Evolutionary conservation across 2,113 vertebrate genomes (phyloP), one percentile per base, ranked within the genome.

Genomic region (Psilopogon haemacephalus): DNA sequence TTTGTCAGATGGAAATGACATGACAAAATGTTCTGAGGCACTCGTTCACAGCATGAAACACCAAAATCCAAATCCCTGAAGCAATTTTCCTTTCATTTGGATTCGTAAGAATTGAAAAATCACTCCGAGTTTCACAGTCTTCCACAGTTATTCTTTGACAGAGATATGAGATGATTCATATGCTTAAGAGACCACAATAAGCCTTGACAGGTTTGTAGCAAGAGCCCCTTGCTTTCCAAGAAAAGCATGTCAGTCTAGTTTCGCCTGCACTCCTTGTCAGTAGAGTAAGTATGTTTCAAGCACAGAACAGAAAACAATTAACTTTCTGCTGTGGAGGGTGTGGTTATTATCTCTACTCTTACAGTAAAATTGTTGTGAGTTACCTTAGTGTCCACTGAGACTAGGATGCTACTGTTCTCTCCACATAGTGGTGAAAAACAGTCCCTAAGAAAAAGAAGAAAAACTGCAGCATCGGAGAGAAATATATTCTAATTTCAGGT

Each of bases 301-400:
- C 74, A 82, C 16, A 77, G 37, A 89, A 93, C 59, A 86, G 60
- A 95, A 85, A 88, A 40, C 78, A 60, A 78, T 89, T 95, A 95
- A 93, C 93, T 73, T 26, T 90, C 32, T 37, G 33, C 87, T 50
- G 44, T 76, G 59, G 52, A 85, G 88, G 89, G 88, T 70, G 91
- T 84, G 94, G 94, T 87, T 88, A 76, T 35, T 94, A 93, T 96
- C 91, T 69, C 54, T 84, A 24, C 28, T 73, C 13, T 55, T 76
- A 89, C 94, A 96, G 40, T 42, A 42, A 42, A 89, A 89, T 89
- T 59, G 42, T 6, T 60, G 21, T 56, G 56, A 32, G 48, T 88
- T 95, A 96, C 92, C 89, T 90, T 76, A 46, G 62, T 67, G 67
- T n/a, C 77, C 90, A 90, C 11, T 92, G 67, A 79, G 67, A 59